phyloP scores from a whole-genome alignment of 2,888 invertebrate species.

The Isoperla grammatica region DNA sequence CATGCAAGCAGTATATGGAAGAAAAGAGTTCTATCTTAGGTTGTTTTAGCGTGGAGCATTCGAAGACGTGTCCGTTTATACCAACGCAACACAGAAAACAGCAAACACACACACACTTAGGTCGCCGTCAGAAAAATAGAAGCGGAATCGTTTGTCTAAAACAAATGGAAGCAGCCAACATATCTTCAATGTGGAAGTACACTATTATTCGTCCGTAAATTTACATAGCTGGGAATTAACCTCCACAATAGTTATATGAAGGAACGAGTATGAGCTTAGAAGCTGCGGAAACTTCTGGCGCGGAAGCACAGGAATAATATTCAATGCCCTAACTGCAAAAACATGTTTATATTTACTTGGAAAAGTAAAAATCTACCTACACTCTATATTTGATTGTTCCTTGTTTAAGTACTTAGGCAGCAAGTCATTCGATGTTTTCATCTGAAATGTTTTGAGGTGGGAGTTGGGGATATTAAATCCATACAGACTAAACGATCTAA shows the following conservation, averaged over 20 bases:
- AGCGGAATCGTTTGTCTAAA: slow-evolving; percentile 9
- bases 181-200: slow-evolving; percentile 9
- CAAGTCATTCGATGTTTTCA: too few relatives aligned
- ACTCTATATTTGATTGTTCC: slow-evolving; percentile 2
- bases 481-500: not conserved
- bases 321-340: slow-evolving; percentile 11
- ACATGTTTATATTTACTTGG: slow-evolving; percentile 20
- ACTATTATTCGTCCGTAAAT: too few relatives aligned
- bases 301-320: slow-evolving; percentile 21
- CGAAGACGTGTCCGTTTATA: not conserved
- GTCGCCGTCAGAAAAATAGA: slow-evolving; percentile 4
- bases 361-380: slow-evolving; percentile 22
- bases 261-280: too few relatives aligned
- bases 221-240: too few relatives aligned
- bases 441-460: too few relatives aligned
- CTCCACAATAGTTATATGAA: too few relatives aligned
- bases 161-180: slow-evolving; percentile 17
- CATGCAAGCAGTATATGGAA: not conserved
- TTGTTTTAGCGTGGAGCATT: not conserved
- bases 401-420: slow-evolving; percentile 15
- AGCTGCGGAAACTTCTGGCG: slow-evolving; percentile 7
- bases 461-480: too few relatives aligned
- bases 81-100: not conserved
- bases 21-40: not conserved
- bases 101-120: not conserved